Evolutionary conservation across 2,888 invertebrate genomes (phyloP), one percentile per base, ranked within the genome.

Genomic region (Cosmia trapezina): DNA sequence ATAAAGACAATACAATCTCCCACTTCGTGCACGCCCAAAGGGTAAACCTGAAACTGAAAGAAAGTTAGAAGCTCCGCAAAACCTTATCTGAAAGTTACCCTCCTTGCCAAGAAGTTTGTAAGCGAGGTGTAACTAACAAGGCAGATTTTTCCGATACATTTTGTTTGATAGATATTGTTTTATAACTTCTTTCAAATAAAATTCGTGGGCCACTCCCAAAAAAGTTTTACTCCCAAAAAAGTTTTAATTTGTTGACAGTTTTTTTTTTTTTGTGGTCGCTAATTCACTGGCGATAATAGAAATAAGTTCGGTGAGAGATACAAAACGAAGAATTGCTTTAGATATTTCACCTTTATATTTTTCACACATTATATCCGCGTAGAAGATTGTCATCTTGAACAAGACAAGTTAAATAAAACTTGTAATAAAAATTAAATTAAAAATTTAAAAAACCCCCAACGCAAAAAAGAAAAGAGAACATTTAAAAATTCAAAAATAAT

Each of bases 1-100:
- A 69, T 76, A 70, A 51, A 66, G 22, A 37, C 37, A 69, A 41
- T 22, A 41, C 51, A 66, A 77, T 69, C 49, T 53, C 14, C n/a
- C 19, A 51, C n/a, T 22, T 47, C 62, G n/a, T 57, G 28, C 67
- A 64, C 22, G 14, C 59, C 33, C n/a, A 68, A 79, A 76, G 70
- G 64, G 43, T 73, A 59, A 75, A 79, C 61, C 47, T 59, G 53
- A 70, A 59, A 51, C 57, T 49, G 6, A 70, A 81, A 56, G 57
- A 68, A 82, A 72, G 76, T 76, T 71, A 64, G 51, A 72, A 68
- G 41, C 65, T 54, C 19, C 47, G 19, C 62, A 64, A 75, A 73
- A 82, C 68, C 68, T 82, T 83, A 82, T 79, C 68, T 45, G 51
- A 47, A 82, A 82, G 70, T 82, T 70, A 68, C 72, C 57, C 54